Conservation (phyloP, 2,113 vertebrate genomes). For the Mormyrus lacerda region DNA sequence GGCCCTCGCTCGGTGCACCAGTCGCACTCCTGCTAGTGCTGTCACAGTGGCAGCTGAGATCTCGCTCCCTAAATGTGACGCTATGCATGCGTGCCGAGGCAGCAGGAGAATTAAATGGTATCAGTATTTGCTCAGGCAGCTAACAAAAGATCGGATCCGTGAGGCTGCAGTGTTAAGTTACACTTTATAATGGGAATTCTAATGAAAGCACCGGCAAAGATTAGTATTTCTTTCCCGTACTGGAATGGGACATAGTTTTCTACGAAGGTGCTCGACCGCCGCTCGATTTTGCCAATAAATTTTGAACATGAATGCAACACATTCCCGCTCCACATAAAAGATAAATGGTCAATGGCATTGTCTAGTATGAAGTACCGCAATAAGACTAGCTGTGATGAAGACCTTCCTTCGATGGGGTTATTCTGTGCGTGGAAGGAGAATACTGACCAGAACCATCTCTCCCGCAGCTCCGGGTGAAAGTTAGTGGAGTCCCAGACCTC, state of each 20-base stretch:
- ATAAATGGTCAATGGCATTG: neutral
- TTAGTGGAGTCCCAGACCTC: slow-evolving; percentile 80
- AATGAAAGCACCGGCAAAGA: neutral
- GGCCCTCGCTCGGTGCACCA: neutral
- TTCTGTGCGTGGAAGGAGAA: neutral
- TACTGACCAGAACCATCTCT: neutral
- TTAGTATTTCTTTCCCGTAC: neutral
- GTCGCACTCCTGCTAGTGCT: neutral
- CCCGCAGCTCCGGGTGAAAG: slow-evolving; percentile 71
- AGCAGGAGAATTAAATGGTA: neutral
- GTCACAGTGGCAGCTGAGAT: neutral
- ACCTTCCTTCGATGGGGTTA: neutral
- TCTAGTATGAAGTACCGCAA: neutral
- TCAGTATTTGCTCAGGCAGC: neutral
- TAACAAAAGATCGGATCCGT: neutral
- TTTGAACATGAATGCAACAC: neutral
- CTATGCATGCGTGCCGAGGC: neutral
- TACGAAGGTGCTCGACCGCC: neutral
- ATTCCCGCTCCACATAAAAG: neutral
- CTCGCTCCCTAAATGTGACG: neutral
- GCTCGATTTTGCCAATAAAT: neutral
- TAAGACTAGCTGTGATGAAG: neutral
- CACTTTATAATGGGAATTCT: neutral
- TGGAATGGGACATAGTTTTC: neutral
- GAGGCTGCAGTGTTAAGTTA: neutral